A percentile compares a stretch with the other conserved stretches of the same genome.
These are phyloP conservation scores for Poliocrania exsul DNA, from an alignment of 2,797 vertebrate species.

Conservation along the genomic window DNA sequence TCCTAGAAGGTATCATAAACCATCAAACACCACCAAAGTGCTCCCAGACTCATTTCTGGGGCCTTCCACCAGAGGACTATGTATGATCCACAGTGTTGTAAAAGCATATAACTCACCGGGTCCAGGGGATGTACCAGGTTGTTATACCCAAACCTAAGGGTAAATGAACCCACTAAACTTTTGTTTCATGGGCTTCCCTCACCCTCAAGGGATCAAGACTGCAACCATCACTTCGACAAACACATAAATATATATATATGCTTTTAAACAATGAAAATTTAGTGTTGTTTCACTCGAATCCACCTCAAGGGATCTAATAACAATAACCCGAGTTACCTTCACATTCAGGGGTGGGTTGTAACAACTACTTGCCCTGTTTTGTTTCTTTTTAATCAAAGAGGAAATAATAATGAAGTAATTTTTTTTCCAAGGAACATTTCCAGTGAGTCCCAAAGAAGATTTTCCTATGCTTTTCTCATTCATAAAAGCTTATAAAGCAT, in stretches of 20 bases:
- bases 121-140: neutral
- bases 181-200: neutral
- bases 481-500: neutral
- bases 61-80: neutral
- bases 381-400: neutral
- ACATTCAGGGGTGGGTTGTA: neutral
- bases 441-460: neutral
- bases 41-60: neutral
- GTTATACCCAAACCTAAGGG: no score
- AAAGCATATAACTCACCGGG: no score
- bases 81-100: neutral
- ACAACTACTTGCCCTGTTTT: fast-evolving
- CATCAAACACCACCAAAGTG: neutral
- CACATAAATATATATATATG: neutral
- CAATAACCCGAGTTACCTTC: neutral
- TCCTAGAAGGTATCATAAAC: neutral
- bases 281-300: neutral
- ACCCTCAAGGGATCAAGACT: neutral
- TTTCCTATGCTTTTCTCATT: neutral
- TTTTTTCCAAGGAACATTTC: neutral
- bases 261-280: neutral
- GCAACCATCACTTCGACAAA: neutral
- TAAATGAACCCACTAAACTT: neutral
- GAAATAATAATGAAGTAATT: neutral
- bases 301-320: neutral